A percentile compares a stretch with the other conserved stretches of the same genome.
phyloP scores from a whole-genome alignment of 2,113 vertebrate species.

The Ranitomeya variabilis region DNA sequence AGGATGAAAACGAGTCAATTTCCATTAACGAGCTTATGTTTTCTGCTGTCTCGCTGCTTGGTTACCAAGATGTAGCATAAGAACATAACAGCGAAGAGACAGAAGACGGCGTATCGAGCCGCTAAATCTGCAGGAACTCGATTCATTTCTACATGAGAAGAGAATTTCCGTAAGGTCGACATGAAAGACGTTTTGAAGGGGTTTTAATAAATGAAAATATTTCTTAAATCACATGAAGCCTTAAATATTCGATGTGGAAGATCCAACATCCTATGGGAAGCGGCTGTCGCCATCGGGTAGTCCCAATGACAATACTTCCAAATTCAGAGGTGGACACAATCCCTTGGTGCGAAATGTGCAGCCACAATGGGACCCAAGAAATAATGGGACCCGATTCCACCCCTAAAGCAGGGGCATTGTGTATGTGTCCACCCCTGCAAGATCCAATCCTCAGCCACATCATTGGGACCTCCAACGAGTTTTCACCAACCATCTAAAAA shows the following conservation, averaged over 20 bases:
- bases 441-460: too few species aligned
- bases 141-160: neutral
- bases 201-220: neutral
- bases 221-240: neutral
- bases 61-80: neutral
- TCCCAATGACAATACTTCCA: neutral
- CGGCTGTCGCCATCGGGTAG: neutral
- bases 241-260: neutral
- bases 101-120: neutral
- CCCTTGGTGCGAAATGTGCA: too few species aligned
- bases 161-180: neutral
- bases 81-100: neutral
- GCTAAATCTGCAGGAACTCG: neutral
- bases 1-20: constrained; percentile 45
- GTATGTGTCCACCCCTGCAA: too few species aligned
- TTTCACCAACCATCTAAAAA: too few species aligned
- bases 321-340: too few species aligned
- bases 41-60: neutral
- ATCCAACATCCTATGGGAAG: neutral
- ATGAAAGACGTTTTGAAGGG: neutral
- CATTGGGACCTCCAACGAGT: too few species aligned
- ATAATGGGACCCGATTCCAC: too few species aligned
- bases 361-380: too few species aligned
- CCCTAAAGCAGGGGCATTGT: too few species aligned
- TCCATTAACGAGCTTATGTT: constrained; percentile 29